phyloP scores from a whole-genome alignment of 2,888 invertebrate genomes.

The Ophion ellenae region DNA sequence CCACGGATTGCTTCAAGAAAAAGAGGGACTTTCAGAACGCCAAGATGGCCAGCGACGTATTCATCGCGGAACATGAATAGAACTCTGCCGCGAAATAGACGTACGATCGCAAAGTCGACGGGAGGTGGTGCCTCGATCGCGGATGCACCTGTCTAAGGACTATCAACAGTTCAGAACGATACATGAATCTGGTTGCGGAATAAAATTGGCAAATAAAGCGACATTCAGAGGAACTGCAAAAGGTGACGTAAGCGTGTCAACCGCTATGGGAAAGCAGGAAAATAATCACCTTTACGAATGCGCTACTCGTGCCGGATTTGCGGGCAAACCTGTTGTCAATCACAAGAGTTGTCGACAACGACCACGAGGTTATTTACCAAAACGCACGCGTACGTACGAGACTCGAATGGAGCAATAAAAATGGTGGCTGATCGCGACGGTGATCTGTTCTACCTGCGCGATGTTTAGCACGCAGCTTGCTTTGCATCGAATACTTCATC shows the following conservation, averaged over 20 bases:
- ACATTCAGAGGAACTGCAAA: neutral
- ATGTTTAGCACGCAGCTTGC: too few relatives aligned
- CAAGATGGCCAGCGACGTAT: neutral
- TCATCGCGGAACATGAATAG: slow-evolving; percentile 32
- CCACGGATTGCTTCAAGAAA: too few relatives aligned
- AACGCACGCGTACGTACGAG: too few relatives aligned
- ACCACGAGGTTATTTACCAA: slow-evolving; percentile 8
- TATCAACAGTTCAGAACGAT: neutral
- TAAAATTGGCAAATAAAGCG: too few relatives aligned
- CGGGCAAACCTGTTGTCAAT: slow-evolving; percentile 57
- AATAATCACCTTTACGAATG: neutral
- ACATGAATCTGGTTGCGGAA: too few relatives aligned
- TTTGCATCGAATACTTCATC: too few relatives aligned
- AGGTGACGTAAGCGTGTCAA: slow-evolving; percentile 42
- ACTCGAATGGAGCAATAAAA: neutral
- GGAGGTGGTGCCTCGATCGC: slow-evolving; percentile 37
- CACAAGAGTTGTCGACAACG: slow-evolving; percentile 36
- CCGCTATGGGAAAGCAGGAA: slow-evolving; percentile 1
- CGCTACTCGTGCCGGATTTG: slow-evolving; percentile 50
- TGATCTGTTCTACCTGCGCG: too few relatives aligned
- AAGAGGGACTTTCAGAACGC: slow-evolving; percentile 64
- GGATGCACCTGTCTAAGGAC: slow-evolving; percentile 40
- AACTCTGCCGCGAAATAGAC: neutral
- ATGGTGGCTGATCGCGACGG: neutral
- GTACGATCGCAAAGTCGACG: neutral